A percentile compares a stretch with the other conserved stretches of the same genome.
Evolutionary conservation across 2,113 vertebrate species (phyloP).

Genomic region (Lathamus discolor): DNA sequence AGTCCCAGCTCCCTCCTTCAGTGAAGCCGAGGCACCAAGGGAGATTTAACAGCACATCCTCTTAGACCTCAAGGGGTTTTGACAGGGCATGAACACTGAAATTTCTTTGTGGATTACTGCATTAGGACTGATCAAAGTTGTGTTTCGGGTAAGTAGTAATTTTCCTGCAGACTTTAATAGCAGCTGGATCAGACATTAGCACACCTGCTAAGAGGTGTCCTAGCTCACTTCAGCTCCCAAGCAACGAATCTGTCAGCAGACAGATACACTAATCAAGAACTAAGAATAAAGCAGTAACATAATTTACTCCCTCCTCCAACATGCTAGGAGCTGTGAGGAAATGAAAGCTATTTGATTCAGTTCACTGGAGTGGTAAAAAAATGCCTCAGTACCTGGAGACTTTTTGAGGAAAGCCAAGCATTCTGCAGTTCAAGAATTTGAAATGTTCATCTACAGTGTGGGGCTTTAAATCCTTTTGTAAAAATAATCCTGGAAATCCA

Average conservation of each 20-base stretch:
- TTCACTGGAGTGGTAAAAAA: not conserved
- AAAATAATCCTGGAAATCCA: not conserved
- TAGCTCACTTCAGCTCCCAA: not conserved
- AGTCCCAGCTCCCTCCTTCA: constrained; percentile 3
- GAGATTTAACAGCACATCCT: not conserved
- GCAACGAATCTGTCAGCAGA: not conserved
- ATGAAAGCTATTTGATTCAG: not conserved
- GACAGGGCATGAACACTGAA: not conserved
- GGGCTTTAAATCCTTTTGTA: not conserved
- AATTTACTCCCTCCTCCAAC: not conserved
- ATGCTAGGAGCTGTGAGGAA: not conserved
- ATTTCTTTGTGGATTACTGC: not conserved
- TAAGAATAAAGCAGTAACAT: not conserved
- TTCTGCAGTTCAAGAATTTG: not conserved
- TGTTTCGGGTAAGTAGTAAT: fast-evolving
- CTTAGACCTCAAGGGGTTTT: not conserved
- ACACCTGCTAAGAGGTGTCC: not conserved
- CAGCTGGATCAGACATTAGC: not conserved
- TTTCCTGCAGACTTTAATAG: not conserved
- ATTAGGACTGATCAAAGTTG: not conserved
- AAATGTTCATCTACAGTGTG: not conserved
- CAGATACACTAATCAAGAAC: not conserved
- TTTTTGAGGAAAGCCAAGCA: not conserved
- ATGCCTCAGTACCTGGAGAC: not conserved
- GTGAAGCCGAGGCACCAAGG: not conserved